phyloP scores from a whole-genome alignment of 1,140 invertebrate genomes.

The Brachionus rubens region DNA sequence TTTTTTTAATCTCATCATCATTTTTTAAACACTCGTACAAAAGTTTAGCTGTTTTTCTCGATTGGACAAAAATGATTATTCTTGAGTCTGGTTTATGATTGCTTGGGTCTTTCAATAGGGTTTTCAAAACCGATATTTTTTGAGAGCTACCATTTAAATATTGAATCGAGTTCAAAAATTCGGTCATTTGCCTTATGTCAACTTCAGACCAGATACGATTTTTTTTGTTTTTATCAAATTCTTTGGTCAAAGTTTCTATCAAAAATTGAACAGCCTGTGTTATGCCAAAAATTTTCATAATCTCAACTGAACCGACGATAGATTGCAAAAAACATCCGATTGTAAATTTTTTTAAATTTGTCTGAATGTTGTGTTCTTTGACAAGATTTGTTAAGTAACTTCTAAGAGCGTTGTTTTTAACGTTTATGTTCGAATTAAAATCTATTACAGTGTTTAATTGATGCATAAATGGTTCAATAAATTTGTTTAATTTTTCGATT shows the following conservation, averaged over 20 bases:
- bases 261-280: background rate
- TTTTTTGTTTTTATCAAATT: constrained; percentile 24
- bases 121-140: background rate
- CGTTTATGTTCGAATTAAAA: constrained; percentile 3
- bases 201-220: background rate
- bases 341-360: background rate
- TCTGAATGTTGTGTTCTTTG: background rate
- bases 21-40: background rate
- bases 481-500: background rate
- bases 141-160: background rate
- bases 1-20: background rate
- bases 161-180: background rate
- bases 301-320: background rate
- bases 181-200: background rate
- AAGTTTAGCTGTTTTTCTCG: background rate
- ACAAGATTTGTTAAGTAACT: background rate
- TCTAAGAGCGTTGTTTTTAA: constrained; percentile 2
- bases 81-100: background rate
- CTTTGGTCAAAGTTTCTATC: background rate
- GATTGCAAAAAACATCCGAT: background rate
- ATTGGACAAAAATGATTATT: constrained; percentile 7
- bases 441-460: background rate
- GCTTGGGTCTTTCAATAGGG: background rate
- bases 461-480: constrained; percentile 3
- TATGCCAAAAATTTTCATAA: background rate